Evolutionary conservation across 2,797 vertebrate species (phyloP).

Genomic region (Agapornis canus): DNA sequence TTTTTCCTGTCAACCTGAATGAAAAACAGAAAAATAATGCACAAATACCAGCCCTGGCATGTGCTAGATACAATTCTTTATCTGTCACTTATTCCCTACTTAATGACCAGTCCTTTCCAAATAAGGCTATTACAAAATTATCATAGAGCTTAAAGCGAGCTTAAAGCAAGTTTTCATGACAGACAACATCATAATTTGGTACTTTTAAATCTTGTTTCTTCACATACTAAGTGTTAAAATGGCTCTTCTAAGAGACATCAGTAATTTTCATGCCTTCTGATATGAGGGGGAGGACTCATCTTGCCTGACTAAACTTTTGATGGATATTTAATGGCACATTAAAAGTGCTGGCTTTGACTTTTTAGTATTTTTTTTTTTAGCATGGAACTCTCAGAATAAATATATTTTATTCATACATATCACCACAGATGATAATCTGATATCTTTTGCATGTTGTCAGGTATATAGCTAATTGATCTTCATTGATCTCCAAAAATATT

Average conservation of each 20-base stretch:
- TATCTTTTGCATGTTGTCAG: background rate
- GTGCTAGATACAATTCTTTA: background rate
- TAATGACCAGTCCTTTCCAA: background rate
- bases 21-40: background rate
- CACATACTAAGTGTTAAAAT: background rate
- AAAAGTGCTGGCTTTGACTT: background rate
- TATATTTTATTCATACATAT: background rate
- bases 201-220: background rate
- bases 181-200: background rate
- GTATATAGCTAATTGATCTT: background rate
- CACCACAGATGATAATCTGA: background rate
- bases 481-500: background rate
- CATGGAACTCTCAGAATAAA: background rate
- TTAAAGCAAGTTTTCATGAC: background rate
- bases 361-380: background rate
- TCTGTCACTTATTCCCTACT: background rate
- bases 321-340: background rate
- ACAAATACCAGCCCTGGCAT: background rate
- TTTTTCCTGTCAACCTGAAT: background rate
- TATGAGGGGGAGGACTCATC: background rate
- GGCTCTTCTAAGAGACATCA: background rate
- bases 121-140: background rate
- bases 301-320: background rate
- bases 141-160: background rate
- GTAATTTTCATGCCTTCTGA: background rate